Evolutionary conservation across 1,140 invertebrate species (phyloP), one percentile per base, ranked within the genome.

Genomic region (Lithobius niger): DNA sequence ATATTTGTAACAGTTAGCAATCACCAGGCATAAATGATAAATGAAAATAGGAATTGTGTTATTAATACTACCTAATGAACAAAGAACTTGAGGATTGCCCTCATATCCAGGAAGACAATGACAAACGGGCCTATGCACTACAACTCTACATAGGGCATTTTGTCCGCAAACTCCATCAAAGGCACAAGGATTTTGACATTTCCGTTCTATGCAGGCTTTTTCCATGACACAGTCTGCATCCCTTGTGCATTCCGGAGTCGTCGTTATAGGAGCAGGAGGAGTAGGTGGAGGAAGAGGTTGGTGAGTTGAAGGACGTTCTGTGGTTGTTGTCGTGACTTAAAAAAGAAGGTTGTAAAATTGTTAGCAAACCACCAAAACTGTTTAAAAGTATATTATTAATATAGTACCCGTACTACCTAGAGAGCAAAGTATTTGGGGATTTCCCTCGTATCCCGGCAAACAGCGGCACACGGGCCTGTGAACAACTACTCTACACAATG

Each of bases 381-480:
- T n/a, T n/a, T n/a, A n/a, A n/a, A n/a, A n/a, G n/a, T n/a, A n/a
- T n/a, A n/a, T n/a, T n/a, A n/a, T n/a, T n/a, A n/a, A n/a, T n/a
- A n/a, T n/a, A n/a, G n/a, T n/a, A n/a, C n/a, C n/a, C n/a, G n/a
- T n/a, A 15, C 22, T 79, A 68, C 89, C 85, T 42, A 81, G 81
- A 48, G 76, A 75, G 67, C 89, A 94, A 44, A 79, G 77, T 10
- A 81, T 76, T 42, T 80, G 77, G 4, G 89, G 85, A 65, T 82
- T 79, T 27, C 88, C 88, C 52, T 84, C 76, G 70, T 88, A 83
- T 69, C 88, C 92, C 65, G 86, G 82, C 31, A 87, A 84, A 67
- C 89, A 94, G 27, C 83, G 82, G 68, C 88, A 93, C 56, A 82
- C 78, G 6, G 88, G 81, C 65, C 81, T 80, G 71, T 92, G 89